phyloP scores from a whole-genome alignment of 1,140 invertebrate genomes.

The Atta cephalotes region DNA sequence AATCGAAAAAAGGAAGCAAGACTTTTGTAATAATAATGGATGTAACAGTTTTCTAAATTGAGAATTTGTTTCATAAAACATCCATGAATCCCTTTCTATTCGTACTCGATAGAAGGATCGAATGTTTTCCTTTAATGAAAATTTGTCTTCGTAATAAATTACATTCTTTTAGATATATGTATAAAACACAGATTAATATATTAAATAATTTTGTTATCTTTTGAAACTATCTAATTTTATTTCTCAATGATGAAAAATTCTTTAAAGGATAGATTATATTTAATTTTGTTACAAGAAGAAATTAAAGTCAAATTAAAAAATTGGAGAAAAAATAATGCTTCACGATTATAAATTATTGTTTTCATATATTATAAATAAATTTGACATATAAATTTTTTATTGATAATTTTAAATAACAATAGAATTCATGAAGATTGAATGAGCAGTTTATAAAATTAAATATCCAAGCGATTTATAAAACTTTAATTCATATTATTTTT shows the following conservation, averaged over 20 bases:
- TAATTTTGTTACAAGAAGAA: not conserved
- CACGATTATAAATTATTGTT: not conserved
- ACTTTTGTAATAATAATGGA: slow-evolving; percentile 24
- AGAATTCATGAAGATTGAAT: not conserved
- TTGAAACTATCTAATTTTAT: no score
- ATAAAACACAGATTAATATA: no score
- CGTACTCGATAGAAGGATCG: not conserved
- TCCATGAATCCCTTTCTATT: not conserved
- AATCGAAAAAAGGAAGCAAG: not conserved
- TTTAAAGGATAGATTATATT: not conserved
- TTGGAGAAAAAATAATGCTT: not conserved
- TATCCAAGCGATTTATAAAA: not conserved
- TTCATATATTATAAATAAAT: no score
- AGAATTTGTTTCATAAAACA: slow-evolving; percentile 10
- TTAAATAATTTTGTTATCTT: no score
- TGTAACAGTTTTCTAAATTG: slow-evolving; percentile 24
- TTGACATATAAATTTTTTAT: not conserved
- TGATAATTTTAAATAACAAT: not conserved
- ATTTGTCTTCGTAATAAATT: slow-evolving; percentile 4
- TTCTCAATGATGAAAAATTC: no score
- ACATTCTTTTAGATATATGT: not conserved
- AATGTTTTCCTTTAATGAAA: not conserved
- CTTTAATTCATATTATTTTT: not conserved
- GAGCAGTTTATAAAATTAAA: not conserved
- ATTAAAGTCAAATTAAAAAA: not conserved